Percentiles rank a stretch among this genome's conserved stretches.
Evolutionary conservation across 2,113 vertebrate genomes (phyloP).

Genomic region (Mionectes macconnelli): DNA sequence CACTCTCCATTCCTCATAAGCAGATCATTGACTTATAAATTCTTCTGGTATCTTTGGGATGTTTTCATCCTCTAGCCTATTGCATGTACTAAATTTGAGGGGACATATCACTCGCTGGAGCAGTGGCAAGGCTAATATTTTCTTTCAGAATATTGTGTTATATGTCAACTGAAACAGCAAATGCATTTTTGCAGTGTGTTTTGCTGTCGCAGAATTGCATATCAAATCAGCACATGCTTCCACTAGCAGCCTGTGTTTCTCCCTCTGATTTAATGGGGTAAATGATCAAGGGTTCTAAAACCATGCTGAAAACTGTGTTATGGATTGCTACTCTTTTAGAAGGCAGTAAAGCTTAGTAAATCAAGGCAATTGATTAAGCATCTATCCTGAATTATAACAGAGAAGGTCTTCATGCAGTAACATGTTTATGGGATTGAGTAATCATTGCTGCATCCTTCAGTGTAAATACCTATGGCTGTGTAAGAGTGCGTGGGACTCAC

Average conservation of each 20-base stretch:
- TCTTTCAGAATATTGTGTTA: background rate
- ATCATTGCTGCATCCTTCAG: background rate
- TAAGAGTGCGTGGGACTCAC: background rate
- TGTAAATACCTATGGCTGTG: background rate
- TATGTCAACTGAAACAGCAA: conserved; percentile 19
- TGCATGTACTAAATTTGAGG: conserved; percentile 23
- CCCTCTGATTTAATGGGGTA: conserved; percentile 19
- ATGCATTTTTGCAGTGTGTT: conserved; percentile 21
- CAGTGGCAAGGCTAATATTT: conserved; percentile 45
- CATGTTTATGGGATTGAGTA: background rate
- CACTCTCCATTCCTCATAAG: conserved; percentile 40
- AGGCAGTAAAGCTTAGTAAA: conserved; percentile 3
- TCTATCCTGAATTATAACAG: background rate
- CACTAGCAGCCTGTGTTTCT: background rate
- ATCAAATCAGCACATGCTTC: background rate
- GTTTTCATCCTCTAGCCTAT: background rate
- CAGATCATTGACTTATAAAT: conserved; percentile 53
- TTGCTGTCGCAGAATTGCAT: conserved; percentile 34
- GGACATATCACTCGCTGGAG: conserved; percentile 7
- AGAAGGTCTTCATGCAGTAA: background rate
- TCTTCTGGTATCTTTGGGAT: background rate
- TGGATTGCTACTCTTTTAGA: background rate
- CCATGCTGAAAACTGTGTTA: background rate
- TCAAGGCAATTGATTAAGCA: conserved; percentile 34
- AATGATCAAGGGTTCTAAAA: conserved; percentile 31